Conservation (phyloP, 2,888 invertebrate genomes). For the Pyrrhosoma nymphula region DNA sequence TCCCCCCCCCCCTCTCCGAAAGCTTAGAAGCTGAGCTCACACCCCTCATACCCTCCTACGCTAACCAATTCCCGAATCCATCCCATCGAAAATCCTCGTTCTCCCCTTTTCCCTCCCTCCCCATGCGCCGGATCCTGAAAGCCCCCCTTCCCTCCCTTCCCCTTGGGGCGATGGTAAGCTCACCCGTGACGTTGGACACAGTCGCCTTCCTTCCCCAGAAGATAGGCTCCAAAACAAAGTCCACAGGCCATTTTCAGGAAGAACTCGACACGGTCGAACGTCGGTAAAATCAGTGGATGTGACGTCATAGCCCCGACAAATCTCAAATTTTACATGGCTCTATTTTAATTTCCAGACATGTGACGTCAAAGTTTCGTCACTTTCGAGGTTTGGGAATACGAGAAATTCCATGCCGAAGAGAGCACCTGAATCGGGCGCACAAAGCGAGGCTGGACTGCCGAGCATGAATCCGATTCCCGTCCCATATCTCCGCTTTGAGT, state of each 20-base stretch:
- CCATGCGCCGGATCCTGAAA: background rate
- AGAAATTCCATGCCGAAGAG: no score
- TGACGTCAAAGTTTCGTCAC: no score
- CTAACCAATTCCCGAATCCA: background rate
- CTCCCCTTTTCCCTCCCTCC: background rate
- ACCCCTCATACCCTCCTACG: background rate
- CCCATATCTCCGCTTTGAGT: no score
- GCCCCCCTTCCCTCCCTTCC: background rate
- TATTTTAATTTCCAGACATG: no score
- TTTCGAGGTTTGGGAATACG: no score
- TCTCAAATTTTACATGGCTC: no score
- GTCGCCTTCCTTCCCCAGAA: background rate
- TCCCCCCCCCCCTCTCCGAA: background rate
- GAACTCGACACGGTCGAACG: no score
- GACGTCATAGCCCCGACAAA: no score
- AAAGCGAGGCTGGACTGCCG: no score
- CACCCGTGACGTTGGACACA: background rate
- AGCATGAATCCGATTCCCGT: no score
- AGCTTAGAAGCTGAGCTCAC: background rate
- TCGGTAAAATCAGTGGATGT: no score
- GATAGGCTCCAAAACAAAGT: background rate
- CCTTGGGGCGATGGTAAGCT: background rate
- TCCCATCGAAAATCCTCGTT: background rate
- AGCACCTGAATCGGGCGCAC: no score
- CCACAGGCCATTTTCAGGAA: background rate